Evolutionary conservation across 1,140 invertebrate genomes (phyloP).

Genomic region (Oryctes rhinoceros): DNA sequence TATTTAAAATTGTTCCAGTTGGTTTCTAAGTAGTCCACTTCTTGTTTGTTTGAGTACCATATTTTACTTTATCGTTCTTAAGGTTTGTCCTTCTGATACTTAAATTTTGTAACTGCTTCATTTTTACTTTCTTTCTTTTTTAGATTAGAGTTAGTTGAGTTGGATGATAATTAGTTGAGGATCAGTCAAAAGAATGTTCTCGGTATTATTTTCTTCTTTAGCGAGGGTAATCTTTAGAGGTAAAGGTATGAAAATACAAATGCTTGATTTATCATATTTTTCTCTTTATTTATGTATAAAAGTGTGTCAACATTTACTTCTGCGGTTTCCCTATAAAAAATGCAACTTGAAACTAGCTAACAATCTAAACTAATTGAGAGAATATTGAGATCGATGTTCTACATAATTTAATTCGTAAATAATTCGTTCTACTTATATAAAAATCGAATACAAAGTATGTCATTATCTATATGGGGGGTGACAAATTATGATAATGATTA

Average conservation of each 20-base stretch:
- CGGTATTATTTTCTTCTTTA: too few relatives aligned
- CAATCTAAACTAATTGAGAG: background rate
- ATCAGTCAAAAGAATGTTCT: too few relatives aligned
- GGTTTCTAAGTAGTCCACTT: too few relatives aligned
- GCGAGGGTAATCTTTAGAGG: too few relatives aligned
- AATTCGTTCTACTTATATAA: conserved; percentile 30
- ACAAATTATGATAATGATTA: conserved; percentile 32
- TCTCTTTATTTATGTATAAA: conserved; percentile 41
- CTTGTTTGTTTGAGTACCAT: too few relatives aligned
- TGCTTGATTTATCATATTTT: background rate
- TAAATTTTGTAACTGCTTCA: too few relatives aligned
- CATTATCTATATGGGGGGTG: background rate
- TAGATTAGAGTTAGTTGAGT: too few relatives aligned
- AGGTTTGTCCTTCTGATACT: too few relatives aligned
- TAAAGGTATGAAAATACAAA: background rate
- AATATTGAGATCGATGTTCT: conserved; percentile 24
- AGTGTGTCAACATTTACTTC: conserved; percentile 32
- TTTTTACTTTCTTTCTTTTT: too few relatives aligned
- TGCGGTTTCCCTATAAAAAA: conserved; percentile 32
- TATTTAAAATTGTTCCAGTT: too few relatives aligned
- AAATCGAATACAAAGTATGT: background rate
- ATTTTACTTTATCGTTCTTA: too few relatives aligned
- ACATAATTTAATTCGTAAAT: background rate
- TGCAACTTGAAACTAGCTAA: conserved; percentile 37
- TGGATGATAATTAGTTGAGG: too few relatives aligned